Base-by-base conservation (phyloP, 2,797 vertebrate genomes). In the Cichlasoma orientale region DNA sequence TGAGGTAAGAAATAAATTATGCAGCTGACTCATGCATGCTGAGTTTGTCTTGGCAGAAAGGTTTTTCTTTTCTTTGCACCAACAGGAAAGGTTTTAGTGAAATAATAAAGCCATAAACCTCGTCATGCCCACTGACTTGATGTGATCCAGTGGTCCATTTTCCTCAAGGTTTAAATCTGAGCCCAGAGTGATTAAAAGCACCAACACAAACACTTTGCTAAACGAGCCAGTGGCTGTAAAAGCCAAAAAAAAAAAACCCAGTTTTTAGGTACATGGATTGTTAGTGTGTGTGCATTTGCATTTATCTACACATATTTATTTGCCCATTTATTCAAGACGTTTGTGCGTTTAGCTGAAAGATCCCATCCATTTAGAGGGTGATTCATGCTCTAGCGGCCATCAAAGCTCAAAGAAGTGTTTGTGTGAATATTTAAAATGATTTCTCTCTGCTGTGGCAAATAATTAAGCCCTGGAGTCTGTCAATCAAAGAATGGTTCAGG, bases 381-480 rank as follows among this genome's bases (percentile, higher is more conserved):
- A 77, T 88, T 84, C 75, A 83, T 85, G 84, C 82, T 87, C 57
- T 52, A 68, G 80, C 78, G 78, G 76, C 59, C 57, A 73, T 83
- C 73, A 79, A 78, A 80, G 52, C 82, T 77, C 63, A 53, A 31
- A 83, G 61, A 77, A 68, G 54, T 52, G 56, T 83, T 75, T 59
- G 59, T 82, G 80, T 79, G 80, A 86, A 88, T 84, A 86, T 71
- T 70, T 80, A 76, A 84, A 71, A 69, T 66, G 75, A 7, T 21
- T 63, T 53, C 14, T 78, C 31, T 75, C 23, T 74, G 70, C 82
- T 82, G 63, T 68, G 69, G 72, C 52, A 58, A 82, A 89, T 91
- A 92, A 91, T 89, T 86, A 90, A 86, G 3, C 80, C 73, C 78
- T 25, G 16, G 76, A 84, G 83, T 88, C 29, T 78, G 84, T 82